Conservation (phyloP, 2,888 invertebrate species). For the Pristionchus exspectatus region DNA sequence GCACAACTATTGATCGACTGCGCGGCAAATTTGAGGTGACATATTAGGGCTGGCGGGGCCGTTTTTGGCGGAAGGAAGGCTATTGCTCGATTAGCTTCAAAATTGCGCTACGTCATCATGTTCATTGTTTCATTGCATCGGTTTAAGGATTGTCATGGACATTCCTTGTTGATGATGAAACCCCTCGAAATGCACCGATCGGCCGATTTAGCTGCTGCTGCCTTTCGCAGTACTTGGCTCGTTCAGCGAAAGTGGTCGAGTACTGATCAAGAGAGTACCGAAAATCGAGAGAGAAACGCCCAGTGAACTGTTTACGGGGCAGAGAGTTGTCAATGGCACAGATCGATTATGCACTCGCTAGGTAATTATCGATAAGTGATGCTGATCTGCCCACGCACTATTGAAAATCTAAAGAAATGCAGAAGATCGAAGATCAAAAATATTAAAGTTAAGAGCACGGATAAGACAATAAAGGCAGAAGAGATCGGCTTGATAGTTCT, state of each 20-base stretch:
- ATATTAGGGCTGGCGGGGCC: neutral
- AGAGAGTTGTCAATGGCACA: neutral
- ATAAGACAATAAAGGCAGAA: neutral
- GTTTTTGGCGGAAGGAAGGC: neutral
- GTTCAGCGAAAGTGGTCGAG: neutral
- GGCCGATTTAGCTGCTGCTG: neutral
- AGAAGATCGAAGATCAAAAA: neutral
- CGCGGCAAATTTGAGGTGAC: conserved; percentile 42
- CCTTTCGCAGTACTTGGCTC: neutral
- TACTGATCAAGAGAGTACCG: neutral
- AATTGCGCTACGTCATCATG: neutral
- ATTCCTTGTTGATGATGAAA: neutral
- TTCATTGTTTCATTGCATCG: neutral
- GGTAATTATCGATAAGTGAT: neutral
- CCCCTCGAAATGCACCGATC: neutral
- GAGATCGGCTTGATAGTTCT: neutral
- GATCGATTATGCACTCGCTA: neutral
- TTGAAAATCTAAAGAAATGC: neutral
- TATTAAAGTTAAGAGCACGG: neutral
- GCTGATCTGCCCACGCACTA: neutral
- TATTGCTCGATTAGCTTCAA: neutral
- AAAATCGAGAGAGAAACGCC: neutral
- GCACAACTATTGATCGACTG: conserved; percentile 39
- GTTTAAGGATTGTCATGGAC: neutral
- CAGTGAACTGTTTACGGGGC: neutral